phyloP scores from a whole-genome alignment of 2,797 vertebrate species.

The Miichthys miiuy region DNA sequence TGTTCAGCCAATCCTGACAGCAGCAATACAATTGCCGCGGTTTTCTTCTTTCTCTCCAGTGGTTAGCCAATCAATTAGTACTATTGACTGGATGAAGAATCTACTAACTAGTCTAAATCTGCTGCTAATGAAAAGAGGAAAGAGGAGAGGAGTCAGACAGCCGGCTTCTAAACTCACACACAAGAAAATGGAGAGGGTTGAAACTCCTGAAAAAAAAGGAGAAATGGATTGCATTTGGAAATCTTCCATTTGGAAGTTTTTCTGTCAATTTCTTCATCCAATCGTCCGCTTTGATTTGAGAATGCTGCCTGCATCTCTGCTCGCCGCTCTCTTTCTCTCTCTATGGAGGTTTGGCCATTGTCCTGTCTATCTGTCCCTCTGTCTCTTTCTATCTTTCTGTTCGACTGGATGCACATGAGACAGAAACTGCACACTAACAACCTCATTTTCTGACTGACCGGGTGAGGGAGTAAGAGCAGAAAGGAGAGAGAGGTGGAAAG shows the following conservation, averaged over 20 bases:
- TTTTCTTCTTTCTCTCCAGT: slow-evolving; percentile 55
- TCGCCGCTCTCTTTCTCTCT: background rate
- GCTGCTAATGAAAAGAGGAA: slow-evolving; percentile 56
- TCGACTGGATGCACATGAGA: slow-evolving; percentile 48
- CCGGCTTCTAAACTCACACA: background rate
- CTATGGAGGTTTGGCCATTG: background rate
- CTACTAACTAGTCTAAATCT: slow-evolving; percentile 66
- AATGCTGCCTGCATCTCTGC: background rate
- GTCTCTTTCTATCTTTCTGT: slow-evolving; percentile 24
- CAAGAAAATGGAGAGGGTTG: slow-evolving; percentile 4
- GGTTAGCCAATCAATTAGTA: slow-evolving; percentile 68
- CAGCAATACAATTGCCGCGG: slow-evolving; percentile 55
- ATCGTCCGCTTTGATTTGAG: slow-evolving; percentile 18
- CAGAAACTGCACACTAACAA: slow-evolving; percentile 71
- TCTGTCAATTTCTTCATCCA: slow-evolving; percentile 17
- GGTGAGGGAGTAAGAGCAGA: slow-evolving; percentile 46
- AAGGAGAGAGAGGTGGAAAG: slow-evolving; percentile 56
- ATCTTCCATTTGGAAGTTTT: background rate
- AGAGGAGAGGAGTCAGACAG: slow-evolving; percentile 15
- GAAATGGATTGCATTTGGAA: too few species aligned
- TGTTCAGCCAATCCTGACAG: slow-evolving; percentile 51
- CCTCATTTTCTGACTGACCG: slow-evolving; percentile 79
- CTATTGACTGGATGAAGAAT: slow-evolving; percentile 56
- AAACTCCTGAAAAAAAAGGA: background rate
- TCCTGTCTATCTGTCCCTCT: background rate